A percentile compares a stretch with the other conserved stretches of the same genome.
These are phyloP conservation scores for Pseudopleuronectes americanus DNA, from an alignment of 2,797 vertebrate genomes.

Conservation along the genomic window DNA sequence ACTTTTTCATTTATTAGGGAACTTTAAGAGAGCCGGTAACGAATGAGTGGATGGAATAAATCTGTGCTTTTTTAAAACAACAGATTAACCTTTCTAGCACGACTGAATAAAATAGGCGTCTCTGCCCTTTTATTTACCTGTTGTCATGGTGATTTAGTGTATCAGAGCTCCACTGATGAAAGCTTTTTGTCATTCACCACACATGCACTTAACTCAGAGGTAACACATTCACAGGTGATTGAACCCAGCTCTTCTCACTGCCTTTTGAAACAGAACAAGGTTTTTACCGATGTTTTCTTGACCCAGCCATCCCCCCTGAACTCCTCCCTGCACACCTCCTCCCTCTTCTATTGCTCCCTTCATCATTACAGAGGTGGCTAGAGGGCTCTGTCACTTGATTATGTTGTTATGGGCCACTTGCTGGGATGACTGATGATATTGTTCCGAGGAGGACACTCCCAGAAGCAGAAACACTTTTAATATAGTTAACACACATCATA, in stretches of 20 bases:
- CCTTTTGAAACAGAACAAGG: neutral
- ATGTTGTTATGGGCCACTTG: neutral
- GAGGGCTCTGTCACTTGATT: neutral
- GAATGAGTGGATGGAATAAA: neutral
- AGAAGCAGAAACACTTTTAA: neutral
- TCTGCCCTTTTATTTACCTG: neutral
- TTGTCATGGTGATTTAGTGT: too few species aligned
- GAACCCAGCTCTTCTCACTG: neutral
- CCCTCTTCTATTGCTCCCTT: neutral
- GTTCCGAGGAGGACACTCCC: neutral
- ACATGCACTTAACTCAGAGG: neutral
- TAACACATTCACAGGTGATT: too few species aligned
- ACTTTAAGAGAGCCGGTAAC: neutral
- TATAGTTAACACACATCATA: too few species aligned
- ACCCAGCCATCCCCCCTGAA: neutral
- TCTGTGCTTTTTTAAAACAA: neutral
- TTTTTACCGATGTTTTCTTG: neutral
- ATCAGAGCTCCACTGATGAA: neutral
- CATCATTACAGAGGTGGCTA: neutral
- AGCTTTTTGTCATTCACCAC: neutral
- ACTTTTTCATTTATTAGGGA: neutral
- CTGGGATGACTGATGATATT: neutral
- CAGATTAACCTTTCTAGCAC: neutral
- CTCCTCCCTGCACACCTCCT: neutral
- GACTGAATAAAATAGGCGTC: neutral